Conservation (phyloP, 2,113 vertebrate species). For the Psephotus haematonotus region DNA sequence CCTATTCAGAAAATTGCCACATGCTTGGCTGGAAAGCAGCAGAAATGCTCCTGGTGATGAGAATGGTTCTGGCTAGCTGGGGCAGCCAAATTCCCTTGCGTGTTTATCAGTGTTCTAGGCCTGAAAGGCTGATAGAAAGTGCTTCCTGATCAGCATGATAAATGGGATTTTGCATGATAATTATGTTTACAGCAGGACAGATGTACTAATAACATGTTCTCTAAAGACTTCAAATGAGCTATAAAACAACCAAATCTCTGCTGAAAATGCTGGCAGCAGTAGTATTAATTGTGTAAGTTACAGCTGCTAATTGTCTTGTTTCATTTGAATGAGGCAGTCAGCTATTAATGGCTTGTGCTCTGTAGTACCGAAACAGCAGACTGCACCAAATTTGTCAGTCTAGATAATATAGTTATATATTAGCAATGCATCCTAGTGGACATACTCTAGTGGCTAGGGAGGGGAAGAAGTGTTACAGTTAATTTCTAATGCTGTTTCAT, state of each 20-base stretch:
- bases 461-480: not conserved
- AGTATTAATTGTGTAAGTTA: conserved; percentile 60
- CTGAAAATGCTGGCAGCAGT: conserved; percentile 54
- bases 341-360: conserved; percentile 27
- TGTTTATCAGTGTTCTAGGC: not conserved
- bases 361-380: conserved; percentile 10
- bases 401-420: conserved; percentile 6
- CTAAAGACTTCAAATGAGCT: conserved; percentile 48
- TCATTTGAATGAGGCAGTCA: conserved; percentile 42
- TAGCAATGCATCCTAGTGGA: not conserved
- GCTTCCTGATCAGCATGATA: conserved; percentile 49
- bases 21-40: not conserved
- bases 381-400: not conserved
- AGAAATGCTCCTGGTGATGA: not conserved
- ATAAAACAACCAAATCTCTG: conserved; percentile 42
- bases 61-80: accelerated
- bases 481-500: conserved; percentile 58
- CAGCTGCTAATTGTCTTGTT: conserved; percentile 61
- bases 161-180: conserved; percentile 54
- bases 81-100: not conserved
- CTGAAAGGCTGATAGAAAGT: not conserved
- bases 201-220: conserved; percentile 48
- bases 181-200: conserved; percentile 53
- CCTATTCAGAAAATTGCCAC: not conserved
- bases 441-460: not conserved